Evolutionary conservation across 2,888 invertebrate genomes (phyloP), one percentile per base, ranked within the genome.

Genomic region (Cabera pusaria): DNA sequence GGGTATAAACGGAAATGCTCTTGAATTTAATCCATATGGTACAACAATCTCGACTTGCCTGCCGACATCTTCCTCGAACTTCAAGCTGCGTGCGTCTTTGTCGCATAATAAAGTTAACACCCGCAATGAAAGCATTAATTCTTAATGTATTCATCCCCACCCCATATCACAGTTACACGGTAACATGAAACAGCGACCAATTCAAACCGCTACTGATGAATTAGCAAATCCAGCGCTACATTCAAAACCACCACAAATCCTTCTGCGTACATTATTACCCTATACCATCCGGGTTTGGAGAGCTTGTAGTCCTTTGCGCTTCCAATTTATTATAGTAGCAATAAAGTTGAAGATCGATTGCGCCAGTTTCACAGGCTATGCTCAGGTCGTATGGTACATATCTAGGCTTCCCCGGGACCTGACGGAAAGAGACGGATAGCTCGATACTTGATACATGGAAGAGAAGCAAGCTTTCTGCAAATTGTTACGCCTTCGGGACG

Each of bases 341-440:
- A 48, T 70, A 81, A 65, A 62, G 75, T 59, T 52, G 39, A 70
- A 53, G 52, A 62, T 81, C 49, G 62, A 48, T 46, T 59, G 63
- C 38, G 32, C 35, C 34, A 37, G 44, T 37, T 49, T 39, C 40
- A 6, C 28, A 31, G 56, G 57, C 60, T 64, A 58, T 44, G 18
- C 18, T 39, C 52, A 12, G 21, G 21, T 19, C 9, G 35, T 57
- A 52, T 55, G 58, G 59, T 66, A 58, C 64, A 66, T 64, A 80
- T 74, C 69, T 77, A 73, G 76, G 76, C 74, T 71, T 73, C 65
- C 79, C 80, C 78, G 80, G 83, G 67, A 52, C 20, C 56, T 57
- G 71, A 64, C 55, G 59, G 75, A 83, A 59, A 56, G 79, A 67
- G 83, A 82, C 56, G 61, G 83, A 67, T 68, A 75, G 76, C 69